Evolutionary conservation across 2,888 invertebrate species (phyloP).

Genomic region (Thera obeliscata): DNA sequence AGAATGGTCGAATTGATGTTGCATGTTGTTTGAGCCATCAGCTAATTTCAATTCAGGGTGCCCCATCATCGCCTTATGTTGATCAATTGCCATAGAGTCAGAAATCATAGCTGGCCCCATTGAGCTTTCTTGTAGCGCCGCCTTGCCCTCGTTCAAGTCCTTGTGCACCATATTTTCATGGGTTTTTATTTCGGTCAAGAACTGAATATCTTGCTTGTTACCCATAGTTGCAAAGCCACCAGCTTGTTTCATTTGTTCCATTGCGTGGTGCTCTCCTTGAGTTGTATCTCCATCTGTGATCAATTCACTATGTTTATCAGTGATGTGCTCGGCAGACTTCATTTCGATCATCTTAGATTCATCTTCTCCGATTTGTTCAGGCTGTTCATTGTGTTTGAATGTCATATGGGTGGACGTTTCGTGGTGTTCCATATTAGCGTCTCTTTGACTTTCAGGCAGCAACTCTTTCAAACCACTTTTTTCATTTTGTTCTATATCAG

Average conservation of each 20-base stretch:
- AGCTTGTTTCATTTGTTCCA: constrained; percentile 25
- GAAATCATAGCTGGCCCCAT: constrained; percentile 13
- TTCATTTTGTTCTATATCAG: constrained; percentile 23
- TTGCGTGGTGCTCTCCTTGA: constrained; percentile 16
- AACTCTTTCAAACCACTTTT: constrained; percentile 30
- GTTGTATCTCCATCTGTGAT: constrained; percentile 21
- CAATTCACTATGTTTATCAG: constrained; percentile 8
- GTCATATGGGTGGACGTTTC: not conserved
- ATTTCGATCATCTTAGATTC: constrained; percentile 20
- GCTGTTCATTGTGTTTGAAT: constrained; percentile 16
- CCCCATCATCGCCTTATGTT: constrained; percentile 29
- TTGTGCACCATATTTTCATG: constrained; percentile 16
- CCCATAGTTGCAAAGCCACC: constrained; percentile 4
- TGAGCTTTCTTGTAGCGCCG: constrained; percentile 19
- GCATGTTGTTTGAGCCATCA: constrained; percentile 29
- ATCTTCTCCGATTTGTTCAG: not conserved
- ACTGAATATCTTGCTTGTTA: constrained; percentile 8
- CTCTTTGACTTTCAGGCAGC: constrained; percentile 20
- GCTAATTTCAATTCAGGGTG: constrained; percentile 39
- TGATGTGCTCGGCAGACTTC: constrained; percentile 28
- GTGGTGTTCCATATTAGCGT: constrained; percentile 12
- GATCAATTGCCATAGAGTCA: constrained; percentile 18
- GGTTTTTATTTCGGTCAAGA: constrained; percentile 4
- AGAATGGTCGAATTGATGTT: constrained; percentile 27
- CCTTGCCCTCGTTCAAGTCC: constrained; percentile 26